These are phyloP conservation scores for Pimpla rufipes DNA, from an alignment of 2,888 invertebrate species.

Conservation along the genomic window DNA sequence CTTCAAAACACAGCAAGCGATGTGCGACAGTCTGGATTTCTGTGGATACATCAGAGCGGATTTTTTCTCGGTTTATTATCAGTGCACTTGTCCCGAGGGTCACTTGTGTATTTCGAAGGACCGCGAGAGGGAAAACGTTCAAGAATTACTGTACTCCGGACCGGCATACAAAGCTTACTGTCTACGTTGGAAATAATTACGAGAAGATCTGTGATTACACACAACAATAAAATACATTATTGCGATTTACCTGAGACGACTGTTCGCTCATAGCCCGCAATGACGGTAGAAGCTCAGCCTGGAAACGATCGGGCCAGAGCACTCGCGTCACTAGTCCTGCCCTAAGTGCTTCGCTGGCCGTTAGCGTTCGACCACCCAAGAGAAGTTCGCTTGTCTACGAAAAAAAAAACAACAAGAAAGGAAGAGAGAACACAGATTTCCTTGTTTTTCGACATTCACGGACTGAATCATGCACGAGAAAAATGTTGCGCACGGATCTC, in stretches of 20 bases:
- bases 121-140: constrained; percentile 83
- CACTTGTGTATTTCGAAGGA: constrained; percentile 88
- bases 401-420: constrained; percentile 28
- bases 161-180: constrained; percentile 88
- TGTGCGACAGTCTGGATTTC: constrained; percentile 87
- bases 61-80: constrained; percentile 88
- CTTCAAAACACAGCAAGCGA: constrained; percentile 82
- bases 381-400: constrained; percentile 90
- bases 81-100: constrained; percentile 88
- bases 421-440: constrained; percentile 19
- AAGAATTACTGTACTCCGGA: constrained; percentile 88
- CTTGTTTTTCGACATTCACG: too few relatives aligned
- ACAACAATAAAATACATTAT: constrained; percentile 24
- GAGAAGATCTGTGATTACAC: constrained; percentile 57
- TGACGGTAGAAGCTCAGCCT: constrained; percentile 90
- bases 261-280: constrained; percentile 90
- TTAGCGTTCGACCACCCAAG: constrained; percentile 90
- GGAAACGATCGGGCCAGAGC: constrained; percentile 92
- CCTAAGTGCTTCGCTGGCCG: constrained; percentile 92
- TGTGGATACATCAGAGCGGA: constrained; percentile 89
- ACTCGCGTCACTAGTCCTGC: constrained; percentile 93
- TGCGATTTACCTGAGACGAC: constrained; percentile 89
- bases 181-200: constrained; percentile 79
- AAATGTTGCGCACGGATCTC: too few relatives aligned
- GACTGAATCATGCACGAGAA: too few relatives aligned